Conservation (phyloP, 2,888 invertebrate genomes). For the Lasioglossum leucozonium region DNA sequence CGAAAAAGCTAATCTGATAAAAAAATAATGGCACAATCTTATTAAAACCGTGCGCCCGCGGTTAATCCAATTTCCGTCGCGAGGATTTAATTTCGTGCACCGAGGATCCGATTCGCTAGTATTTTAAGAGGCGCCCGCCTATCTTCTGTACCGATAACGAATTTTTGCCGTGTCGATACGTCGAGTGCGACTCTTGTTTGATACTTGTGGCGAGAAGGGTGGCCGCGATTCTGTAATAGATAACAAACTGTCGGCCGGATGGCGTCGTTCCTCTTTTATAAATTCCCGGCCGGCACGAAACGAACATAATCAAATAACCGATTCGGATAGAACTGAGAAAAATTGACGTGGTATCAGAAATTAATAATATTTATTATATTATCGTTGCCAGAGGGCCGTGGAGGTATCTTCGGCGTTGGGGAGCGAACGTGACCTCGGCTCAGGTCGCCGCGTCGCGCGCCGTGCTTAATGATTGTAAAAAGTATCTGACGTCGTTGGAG, state of each 20-base stretch:
- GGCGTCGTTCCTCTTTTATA: conserved; percentile 9
- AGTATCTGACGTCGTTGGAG: conserved; percentile 8
- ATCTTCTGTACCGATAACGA: neutral
- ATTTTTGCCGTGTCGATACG: conserved; percentile 4
- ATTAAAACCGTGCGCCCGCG: neutral
- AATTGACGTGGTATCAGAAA: too few species aligned
- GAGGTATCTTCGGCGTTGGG: neutral
- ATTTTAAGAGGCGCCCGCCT: neutral
- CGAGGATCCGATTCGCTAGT: neutral
- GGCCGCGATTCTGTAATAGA: conserved; percentile 12
- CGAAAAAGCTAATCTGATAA: neutral
- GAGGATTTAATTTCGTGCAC: neutral
- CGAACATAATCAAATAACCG: neutral
- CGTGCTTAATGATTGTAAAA: conserved; percentile 5
- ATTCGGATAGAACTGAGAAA: neutral
- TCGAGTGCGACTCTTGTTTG: neutral
- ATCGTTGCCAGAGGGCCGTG: neutral
- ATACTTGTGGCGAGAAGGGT: conserved; percentile 1
- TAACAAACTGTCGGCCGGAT: neutral
- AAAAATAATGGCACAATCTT: neutral
- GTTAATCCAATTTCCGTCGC: neutral
- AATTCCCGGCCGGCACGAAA: neutral
- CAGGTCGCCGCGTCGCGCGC: neutral
- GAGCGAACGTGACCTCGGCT: neutral
- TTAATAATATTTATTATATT: neutral